Evolutionary conservation across 1,140 invertebrate genomes (phyloP).

Genomic region (Drosophila chauvacae): DNA sequence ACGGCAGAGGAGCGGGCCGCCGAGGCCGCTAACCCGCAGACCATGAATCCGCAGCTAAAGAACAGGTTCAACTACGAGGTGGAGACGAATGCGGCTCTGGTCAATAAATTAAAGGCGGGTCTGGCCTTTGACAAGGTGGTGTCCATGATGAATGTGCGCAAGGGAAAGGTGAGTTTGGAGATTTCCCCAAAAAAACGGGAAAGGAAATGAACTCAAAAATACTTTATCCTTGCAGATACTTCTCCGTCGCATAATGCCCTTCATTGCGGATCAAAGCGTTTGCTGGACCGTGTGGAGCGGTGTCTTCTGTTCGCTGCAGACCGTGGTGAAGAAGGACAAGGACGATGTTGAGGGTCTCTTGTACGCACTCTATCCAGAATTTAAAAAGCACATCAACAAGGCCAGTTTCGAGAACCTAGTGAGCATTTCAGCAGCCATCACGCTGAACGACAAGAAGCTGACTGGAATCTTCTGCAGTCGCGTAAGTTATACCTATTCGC

Average conservation of each 20-base stretch:
- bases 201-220: slow-evolving; percentile 18
- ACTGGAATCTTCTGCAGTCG: slow-evolving; percentile 81
- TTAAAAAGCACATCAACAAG: slow-evolving; percentile 85
- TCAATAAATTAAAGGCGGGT: slow-evolving; percentile 87
- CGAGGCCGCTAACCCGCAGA: slow-evolving; percentile 80
- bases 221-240: slow-evolving; percentile 84
- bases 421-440: slow-evolving; percentile 66
- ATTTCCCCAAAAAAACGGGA: too few species aligned
- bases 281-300: slow-evolving; percentile 86
- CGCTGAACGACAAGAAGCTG: slow-evolving; percentile 76
- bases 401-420: slow-evolving; percentile 77
- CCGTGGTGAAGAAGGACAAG: slow-evolving; percentile 83
- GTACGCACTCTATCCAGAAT: slow-evolving; percentile 86
- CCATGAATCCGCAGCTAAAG: slow-evolving; percentile 84
- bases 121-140: slow-evolving; percentile 88
- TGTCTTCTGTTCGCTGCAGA: slow-evolving; percentile 85
- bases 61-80: slow-evolving; percentile 82
- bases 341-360: slow-evolving; percentile 86
- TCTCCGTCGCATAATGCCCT: slow-evolving; percentile 86
- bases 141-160: slow-evolving; percentile 89
- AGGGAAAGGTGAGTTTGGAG: slow-evolving; percentile 89
- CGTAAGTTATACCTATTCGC: slow-evolving; percentile 51
- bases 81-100: slow-evolving; percentile 84
- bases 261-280: slow-evolving; percentile 84
- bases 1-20: slow-evolving; percentile 68